Conservation (phyloP, 2,113 vertebrate genomes). For the Diadophis punctatus region DNA sequence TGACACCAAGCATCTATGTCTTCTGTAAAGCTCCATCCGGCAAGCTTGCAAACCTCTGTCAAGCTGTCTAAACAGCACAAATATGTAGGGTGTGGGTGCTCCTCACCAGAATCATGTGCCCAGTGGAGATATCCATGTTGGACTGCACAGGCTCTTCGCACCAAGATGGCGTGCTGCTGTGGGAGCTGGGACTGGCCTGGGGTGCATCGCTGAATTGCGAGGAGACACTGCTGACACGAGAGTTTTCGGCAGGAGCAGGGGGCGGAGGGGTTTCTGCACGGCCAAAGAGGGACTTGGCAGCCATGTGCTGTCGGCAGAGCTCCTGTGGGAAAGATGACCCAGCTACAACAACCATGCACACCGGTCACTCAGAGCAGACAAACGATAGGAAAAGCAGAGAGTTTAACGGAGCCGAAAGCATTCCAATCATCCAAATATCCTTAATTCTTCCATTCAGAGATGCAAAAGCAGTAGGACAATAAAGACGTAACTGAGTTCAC, state of each 20-base stretch:
- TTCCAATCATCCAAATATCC: not conserved
- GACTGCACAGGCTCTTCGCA: conserved; percentile 97
- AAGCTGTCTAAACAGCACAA: not conserved
- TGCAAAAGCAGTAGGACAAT: not conserved
- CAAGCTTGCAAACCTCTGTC: no score
- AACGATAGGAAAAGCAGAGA: not conserved
- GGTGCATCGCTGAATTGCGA: conserved; percentile 95
- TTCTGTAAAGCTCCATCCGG: not conserved
- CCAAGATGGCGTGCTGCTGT: conserved; percentile 97
- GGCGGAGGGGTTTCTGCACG: conserved; percentile 64
- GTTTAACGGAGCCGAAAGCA: not conserved
- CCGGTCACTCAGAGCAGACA: not conserved
- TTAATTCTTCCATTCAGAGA: not conserved
- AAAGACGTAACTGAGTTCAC: not conserved
- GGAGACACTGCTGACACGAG: conserved; percentile 92
- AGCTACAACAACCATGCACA: not conserved
- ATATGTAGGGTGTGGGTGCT: no score
- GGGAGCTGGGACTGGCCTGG: conserved; percentile 93
- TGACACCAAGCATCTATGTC: not conserved
- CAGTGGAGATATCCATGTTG: conserved; percentile 98
- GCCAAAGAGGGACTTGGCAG: conserved; percentile 84
- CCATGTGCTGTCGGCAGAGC: conserved; percentile 97
- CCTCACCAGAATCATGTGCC: conserved; percentile 96
- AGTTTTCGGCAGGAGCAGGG: conserved; percentile 75
- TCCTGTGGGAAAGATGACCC: conserved; percentile 71